Evolutionary conservation across 2,113 vertebrate species (phyloP).

Genomic region (Phylloscopus whistleri): DNA sequence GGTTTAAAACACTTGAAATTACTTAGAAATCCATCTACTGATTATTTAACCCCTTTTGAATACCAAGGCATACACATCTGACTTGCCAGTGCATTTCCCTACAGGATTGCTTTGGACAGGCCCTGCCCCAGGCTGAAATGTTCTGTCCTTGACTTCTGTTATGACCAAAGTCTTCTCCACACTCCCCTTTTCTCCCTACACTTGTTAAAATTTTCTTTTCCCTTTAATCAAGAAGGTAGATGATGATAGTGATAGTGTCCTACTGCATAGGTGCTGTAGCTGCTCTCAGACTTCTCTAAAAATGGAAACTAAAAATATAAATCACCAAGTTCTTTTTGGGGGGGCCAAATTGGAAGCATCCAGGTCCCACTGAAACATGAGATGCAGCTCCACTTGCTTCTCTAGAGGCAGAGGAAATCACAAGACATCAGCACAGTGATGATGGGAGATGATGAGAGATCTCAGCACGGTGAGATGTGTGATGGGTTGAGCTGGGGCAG

Average conservation of each 20-base stretch:
- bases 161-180: not conserved
- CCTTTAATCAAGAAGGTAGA: not conserved
- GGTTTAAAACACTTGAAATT: not conserved
- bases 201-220: not conserved
- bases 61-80: not conserved
- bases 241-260: not conserved
- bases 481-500: not conserved
- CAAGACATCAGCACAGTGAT: not conserved
- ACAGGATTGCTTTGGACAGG: not conserved
- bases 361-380: not conserved
- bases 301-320: not conserved
- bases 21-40: not conserved
- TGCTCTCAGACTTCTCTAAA: not conserved
- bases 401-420: not conserved
- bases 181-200: not conserved
- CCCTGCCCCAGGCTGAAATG: not conserved
- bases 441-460: not conserved
- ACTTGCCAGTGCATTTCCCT: fast-evolving
- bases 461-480: not conserved
- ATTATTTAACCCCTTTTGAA: not conserved
- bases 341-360: not conserved
- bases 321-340: not conserved
- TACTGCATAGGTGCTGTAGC: not conserved
- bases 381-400: not conserved
- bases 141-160: not conserved